Evolutionary conservation across 1,140 invertebrate genomes (phyloP).

Genomic region (Habropoda laboriosa): DNA sequence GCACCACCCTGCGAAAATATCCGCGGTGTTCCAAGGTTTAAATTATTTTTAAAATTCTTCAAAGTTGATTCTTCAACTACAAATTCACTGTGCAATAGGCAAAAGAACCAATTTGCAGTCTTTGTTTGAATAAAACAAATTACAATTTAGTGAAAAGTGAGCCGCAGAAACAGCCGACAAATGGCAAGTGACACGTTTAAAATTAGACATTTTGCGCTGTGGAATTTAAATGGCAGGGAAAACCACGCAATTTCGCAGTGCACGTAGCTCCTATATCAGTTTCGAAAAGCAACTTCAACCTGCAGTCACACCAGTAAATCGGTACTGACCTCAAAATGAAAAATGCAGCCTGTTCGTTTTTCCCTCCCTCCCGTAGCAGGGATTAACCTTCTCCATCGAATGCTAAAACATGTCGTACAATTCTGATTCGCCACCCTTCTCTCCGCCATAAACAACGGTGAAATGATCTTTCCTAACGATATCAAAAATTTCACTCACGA

Average conservation of each 20-base stretch:
- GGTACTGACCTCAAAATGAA: slow-evolving; percentile 24
- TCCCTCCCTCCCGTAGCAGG: neutral
- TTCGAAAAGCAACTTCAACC: slow-evolving; percentile 15
- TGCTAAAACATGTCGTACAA: neutral
- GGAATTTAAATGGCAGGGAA: neutral
- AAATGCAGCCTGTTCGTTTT: neutral
- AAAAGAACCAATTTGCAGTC: neutral
- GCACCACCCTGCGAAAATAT: too few species aligned
- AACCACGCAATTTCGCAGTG: neutral
- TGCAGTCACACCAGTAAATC: slow-evolving; percentile 5
- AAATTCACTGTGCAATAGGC: neutral
- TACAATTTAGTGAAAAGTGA: neutral
- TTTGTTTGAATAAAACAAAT: neutral
- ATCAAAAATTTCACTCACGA: too few species aligned
- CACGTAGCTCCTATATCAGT: neutral
- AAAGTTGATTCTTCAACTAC: too few species aligned
- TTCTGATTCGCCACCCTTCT: neutral
- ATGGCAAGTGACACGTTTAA: neutral
- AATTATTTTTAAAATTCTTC: too few species aligned
- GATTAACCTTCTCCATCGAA: neutral
- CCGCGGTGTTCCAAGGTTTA: too few species aligned
- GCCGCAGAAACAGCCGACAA: neutral
- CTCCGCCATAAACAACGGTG: too few species aligned
- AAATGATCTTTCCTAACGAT: too few species aligned
- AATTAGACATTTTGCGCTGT: neutral